These are phyloP conservation scores for Drosophila tripunctata DNA, from an alignment of 2,888 invertebrate species.

Conservation along the genomic window DNA sequence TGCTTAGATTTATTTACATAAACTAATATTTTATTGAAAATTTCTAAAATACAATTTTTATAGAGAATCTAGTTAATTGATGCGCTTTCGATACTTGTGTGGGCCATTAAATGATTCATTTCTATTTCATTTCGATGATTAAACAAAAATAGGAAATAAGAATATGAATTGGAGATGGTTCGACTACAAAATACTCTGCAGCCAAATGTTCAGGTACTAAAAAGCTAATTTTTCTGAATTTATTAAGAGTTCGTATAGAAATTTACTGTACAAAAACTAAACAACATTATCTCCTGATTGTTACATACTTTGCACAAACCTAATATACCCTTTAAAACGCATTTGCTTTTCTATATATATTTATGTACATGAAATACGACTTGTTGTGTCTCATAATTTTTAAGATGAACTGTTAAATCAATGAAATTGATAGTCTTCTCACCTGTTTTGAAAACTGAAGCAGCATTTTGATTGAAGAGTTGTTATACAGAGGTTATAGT, in stretches of 20 bases:
- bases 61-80: neutral
- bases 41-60: no score
- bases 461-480: neutral
- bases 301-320: neutral
- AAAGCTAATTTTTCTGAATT: no score
- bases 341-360: neutral
- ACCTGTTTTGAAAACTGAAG: neutral
- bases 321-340: neutral
- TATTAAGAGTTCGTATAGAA: no score
- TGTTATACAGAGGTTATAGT: slow-evolving; percentile 9
- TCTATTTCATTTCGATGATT: neutral
- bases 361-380: neutral
- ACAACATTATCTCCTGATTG: no score
- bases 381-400: neutral
- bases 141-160: neutral
- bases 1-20: no score
- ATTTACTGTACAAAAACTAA: no score
- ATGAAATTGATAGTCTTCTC: slow-evolving; percentile 11
- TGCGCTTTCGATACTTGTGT: neutral
- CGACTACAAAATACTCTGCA: neutral
- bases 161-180: neutral
- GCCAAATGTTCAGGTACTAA: no score
- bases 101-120: neutral
- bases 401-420: slow-evolving; percentile 24
- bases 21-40: neutral